Evolutionary conservation across 2,113 vertebrate species (phyloP).

Genomic region (Grantiella picta): DNA sequence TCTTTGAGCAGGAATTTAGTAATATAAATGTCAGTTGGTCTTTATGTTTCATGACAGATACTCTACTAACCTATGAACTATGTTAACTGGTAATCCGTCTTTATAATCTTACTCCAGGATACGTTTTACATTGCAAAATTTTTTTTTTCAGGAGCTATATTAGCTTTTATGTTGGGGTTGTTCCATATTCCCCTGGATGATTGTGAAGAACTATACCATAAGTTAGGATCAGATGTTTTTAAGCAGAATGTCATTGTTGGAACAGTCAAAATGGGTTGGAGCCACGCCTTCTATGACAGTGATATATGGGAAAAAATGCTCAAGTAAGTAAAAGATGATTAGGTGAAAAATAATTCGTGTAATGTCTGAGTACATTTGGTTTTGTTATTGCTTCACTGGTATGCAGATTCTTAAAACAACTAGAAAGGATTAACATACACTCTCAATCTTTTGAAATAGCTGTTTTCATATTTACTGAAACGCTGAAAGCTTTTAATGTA

Average conservation of each 20-base stretch:
- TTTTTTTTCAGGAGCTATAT: conserved; percentile 86
- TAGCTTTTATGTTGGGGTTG: conserved; percentile 94
- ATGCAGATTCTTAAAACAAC: neutral
- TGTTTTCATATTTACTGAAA: neutral
- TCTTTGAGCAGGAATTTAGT: neutral
- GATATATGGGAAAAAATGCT: conserved; percentile 94
- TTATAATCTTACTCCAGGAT: neutral
- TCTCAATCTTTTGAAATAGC: neutral
- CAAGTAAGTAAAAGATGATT: conserved; percentile 79
- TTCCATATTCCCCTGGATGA: conserved; percentile 90
- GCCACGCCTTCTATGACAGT: conserved; percentile 94
- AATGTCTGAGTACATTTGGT: neutral
- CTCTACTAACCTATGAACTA: neutral
- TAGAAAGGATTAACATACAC: neutral
- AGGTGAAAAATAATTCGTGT: neutral
- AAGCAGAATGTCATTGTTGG: conserved; percentile 96
- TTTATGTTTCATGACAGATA: neutral
- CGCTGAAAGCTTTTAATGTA: neutral
- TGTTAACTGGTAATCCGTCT: neutral
- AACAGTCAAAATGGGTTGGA: conserved; percentile 98
- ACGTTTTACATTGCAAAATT: neutral
- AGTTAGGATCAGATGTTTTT: conserved; percentile 92
- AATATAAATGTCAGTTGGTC: neutral
- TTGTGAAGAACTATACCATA: conserved; percentile 91
- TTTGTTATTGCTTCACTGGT: neutral